Conservation (phyloP, 2,888 invertebrate species). For the Anticlea derivata region DNA sequence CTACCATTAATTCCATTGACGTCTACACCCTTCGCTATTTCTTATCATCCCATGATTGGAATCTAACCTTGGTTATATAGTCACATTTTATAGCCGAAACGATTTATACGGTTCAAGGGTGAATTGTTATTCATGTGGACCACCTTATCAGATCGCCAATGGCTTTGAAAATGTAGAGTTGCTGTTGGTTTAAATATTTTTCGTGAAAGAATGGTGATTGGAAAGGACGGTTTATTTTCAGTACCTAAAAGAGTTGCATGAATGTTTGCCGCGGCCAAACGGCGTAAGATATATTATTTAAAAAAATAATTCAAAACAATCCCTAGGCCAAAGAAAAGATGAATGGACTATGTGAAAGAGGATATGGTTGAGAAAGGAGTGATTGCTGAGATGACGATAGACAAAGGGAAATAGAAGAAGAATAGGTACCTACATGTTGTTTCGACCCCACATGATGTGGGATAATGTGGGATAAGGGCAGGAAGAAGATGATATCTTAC, state of each 20-base stretch:
- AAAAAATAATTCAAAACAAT: too few species aligned
- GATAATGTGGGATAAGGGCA: too few species aligned
- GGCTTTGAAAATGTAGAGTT: slow-evolving; percentile 37
- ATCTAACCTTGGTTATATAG: slow-evolving; percentile 58
- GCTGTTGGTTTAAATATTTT: slow-evolving; percentile 37
- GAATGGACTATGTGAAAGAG: too few species aligned
- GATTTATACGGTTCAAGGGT: slow-evolving; percentile 65
- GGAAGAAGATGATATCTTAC: too few species aligned
- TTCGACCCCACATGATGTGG: too few species aligned
- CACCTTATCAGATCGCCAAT: slow-evolving; percentile 68
- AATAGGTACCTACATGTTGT: too few species aligned
- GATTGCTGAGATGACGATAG: too few species aligned
- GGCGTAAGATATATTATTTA: too few species aligned
- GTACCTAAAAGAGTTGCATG: background rate
- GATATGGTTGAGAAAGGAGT: too few species aligned
- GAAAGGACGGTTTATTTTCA: slow-evolving; percentile 5
- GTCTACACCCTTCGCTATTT: slow-evolving; percentile 14
- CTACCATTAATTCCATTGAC: slow-evolving; percentile 12
- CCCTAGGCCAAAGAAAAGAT: too few species aligned
- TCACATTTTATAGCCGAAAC: slow-evolving; percentile 35
- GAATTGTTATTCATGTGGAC: slow-evolving; percentile 66
- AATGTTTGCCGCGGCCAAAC: too few species aligned
- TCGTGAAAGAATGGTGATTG: slow-evolving; percentile 30
- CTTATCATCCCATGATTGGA: slow-evolving; percentile 22
- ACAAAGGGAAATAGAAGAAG: too few species aligned